Base-by-base conservation (phyloP, 2,888 invertebrate genomes). In the Prenolepis imparis region DNA sequence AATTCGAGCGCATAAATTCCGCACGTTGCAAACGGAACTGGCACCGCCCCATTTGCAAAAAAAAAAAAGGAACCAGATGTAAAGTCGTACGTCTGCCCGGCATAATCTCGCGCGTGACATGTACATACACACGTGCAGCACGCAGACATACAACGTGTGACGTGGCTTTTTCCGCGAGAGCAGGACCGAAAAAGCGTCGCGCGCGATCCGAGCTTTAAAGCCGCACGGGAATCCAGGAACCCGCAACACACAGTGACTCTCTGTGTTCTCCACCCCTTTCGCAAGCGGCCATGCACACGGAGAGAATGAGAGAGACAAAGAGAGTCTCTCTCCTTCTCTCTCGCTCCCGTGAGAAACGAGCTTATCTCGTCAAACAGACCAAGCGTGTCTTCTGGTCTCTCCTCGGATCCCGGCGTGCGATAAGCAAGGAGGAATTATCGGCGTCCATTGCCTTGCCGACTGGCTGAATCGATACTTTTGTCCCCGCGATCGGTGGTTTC, bases 351-450 rank as follows among this genome's bases (percentile, higher is more conserved):
- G 21, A 11, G 36, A 32, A 21, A 68, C 57, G 32, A 78, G 87
- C 68, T 87, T 87, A 87, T 87, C 84, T 64, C 59, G 48, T 52
- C 74, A 63, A 73, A 81, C 48, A 81, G 81, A 67, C 59, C 74
- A 28, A 72, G 52, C 81, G 61, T 72, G 72, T 73, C 81, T 81
- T 81, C 81, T 72, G 41, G 63, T 63, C 5, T 73, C 63, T 73
- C 63, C 39, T 63, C 73, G 73, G 39, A 64, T 73, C 39, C 63
- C 73, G 36, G 21, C 39, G 78, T 59, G 61, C 86, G 85, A 88
- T 88, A 85, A 85, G 85, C 73, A 80, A 86, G 85, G 61, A 88
- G 86, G 61, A 88, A 84, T 85, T 82, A 86, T 83, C 83, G 44
- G 83, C 82, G 75, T 88, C 36, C 67, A 68, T 78, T 64, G 67